Conservation (phyloP, 2,113 vertebrate species). For the Candoia aspera region DNA sequence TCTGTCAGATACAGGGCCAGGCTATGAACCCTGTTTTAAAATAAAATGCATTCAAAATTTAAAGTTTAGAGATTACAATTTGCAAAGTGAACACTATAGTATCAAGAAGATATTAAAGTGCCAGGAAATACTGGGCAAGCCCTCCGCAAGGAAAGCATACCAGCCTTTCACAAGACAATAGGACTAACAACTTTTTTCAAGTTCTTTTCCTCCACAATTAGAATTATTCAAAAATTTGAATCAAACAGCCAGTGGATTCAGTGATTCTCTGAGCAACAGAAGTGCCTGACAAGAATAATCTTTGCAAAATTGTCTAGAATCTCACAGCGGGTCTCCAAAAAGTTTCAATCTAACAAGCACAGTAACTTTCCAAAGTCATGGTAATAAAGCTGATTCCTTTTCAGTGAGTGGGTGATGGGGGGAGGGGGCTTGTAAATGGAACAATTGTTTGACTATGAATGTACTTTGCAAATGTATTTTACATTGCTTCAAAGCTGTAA, state of each 20-base stretch:
- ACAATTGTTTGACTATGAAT: constrained; percentile 38
- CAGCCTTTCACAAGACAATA: neutral
- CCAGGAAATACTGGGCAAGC: neutral
- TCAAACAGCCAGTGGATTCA: neutral
- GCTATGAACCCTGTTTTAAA: neutral
- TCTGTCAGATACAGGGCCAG: neutral
- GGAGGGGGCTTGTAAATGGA: constrained; percentile 23
- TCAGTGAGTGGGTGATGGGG: constrained; percentile 15
- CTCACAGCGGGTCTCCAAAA: constrained; percentile 2
- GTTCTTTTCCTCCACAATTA: neutral
- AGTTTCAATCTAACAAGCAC: constrained; percentile 24
- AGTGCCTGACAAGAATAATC: neutral
- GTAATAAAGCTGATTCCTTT: constrained; percentile 36
- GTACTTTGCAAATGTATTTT: constrained; percentile 21
- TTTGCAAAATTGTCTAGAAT: constrained; percentile 7
- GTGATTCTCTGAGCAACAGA: neutral
- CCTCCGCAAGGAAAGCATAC: neutral
- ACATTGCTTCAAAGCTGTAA: constrained; percentile 19
- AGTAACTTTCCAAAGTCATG: constrained; percentile 21
- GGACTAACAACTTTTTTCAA: neutral
- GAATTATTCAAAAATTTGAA: neutral
- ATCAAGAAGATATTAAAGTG: neutral
- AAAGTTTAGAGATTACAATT: neutral
- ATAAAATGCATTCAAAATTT: neutral
- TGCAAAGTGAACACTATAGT: neutral